phyloP scores from a whole-genome alignment of 2,797 vertebrate species.

The Sebastes nivosus region DNA sequence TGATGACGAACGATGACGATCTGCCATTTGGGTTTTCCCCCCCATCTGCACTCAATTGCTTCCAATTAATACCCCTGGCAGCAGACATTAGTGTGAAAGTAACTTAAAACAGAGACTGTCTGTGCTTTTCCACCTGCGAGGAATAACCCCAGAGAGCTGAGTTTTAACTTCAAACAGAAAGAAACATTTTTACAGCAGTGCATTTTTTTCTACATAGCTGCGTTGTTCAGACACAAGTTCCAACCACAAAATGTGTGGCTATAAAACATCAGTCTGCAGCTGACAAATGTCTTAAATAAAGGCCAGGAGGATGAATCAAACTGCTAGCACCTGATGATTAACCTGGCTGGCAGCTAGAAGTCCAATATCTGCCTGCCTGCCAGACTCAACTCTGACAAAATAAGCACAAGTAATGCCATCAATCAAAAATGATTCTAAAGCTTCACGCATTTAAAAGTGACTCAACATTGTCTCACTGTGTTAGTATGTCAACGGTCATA shows the following conservation, averaged over 20 bases:
- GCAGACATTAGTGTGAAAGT: neutral
- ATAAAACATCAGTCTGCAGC: conserved; percentile 76
- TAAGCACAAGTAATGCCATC: neutral
- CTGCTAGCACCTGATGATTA: conserved; percentile 75
- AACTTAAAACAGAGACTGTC: conserved; percentile 37
- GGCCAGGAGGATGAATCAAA: conserved; percentile 74
- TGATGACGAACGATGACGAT: conserved; percentile 2
- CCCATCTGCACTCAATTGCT: neutral
- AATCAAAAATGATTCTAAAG: conserved; percentile 6
- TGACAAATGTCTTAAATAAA: conserved; percentile 76
- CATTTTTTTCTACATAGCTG: conserved; percentile 68
- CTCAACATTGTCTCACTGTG: conserved; percentile 18
- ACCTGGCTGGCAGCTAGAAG: conserved; percentile 55
- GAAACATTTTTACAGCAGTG: conserved; percentile 53
- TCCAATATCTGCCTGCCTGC: conserved; percentile 33
- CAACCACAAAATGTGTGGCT: conserved; percentile 75
- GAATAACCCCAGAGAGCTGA: conserved; percentile 7
- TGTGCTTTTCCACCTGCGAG: conserved; percentile 41
- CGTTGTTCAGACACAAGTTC: conserved; percentile 71
- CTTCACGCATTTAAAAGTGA: conserved; percentile 12
- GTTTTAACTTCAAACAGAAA: conserved; percentile 63
- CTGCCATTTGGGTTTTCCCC: neutral
- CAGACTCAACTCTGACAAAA: neutral
- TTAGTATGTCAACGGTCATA: conserved; percentile 39
- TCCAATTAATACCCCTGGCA: neutral